Conservation (phyloP, 2,113 vertebrate genomes). For the Orcinus orca region DNA sequence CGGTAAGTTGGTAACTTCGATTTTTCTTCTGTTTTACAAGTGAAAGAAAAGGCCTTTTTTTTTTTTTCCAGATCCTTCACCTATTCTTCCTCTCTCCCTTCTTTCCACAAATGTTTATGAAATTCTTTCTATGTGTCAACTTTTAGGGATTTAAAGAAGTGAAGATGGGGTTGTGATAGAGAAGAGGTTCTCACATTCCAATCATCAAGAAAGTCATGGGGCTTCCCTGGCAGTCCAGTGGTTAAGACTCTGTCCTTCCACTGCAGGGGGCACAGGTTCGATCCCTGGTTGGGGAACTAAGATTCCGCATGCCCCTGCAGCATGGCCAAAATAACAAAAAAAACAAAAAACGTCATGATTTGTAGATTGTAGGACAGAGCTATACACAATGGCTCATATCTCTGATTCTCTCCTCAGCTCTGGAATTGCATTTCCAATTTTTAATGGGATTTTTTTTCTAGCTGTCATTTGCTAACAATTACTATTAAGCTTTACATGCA, state of each 20-base stretch:
- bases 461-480: background rate
- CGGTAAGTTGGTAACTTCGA: background rate
- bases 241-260: background rate
- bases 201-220: background rate
- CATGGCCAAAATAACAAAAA: background rate
- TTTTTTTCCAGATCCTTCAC: background rate
- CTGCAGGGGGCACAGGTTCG: background rate
- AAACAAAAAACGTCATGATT: background rate
- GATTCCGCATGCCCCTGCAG: background rate
- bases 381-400: background rate
- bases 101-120: background rate
- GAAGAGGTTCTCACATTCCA: background rate
- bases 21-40: background rate
- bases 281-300: background rate
- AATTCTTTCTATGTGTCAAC: background rate
- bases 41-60: background rate
- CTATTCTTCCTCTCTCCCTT: background rate
- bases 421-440: background rate
- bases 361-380: background rate
- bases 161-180: background rate
- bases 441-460: background rate
- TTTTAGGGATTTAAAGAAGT: background rate
- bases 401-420: background rate
- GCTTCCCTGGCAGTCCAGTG: background rate
- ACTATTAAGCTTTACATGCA: background rate